Base-by-base conservation (phyloP, 2,113 vertebrate genomes). In the Petrocephalus microphthalmus region DNA sequence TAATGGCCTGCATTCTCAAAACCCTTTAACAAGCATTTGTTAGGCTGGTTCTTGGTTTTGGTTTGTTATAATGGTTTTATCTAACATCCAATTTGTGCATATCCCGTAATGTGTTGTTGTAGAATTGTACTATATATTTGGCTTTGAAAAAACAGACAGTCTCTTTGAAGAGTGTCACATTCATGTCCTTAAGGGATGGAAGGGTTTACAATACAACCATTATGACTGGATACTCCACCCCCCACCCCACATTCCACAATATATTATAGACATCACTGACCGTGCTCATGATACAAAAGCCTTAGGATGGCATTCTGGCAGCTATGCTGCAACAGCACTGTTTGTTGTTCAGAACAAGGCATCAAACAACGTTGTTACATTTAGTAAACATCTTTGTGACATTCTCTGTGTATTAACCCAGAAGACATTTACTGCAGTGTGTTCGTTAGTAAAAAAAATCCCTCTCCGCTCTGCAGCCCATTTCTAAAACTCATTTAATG, bases 401-500 rank as follows among this genome's bases (percentile, higher is more conserved):
- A 19, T 42, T 42, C 52, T 53, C 29, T 42, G 33, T 74, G 33
- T 42, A 74, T 74, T 74, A 74, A 74, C 17, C 71, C 71, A 74
- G 29, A 37, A 37, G 47, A 54, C 22, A 67, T 85, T 85, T 33
- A 25, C 51, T 49, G 81, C 45, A 20, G 47, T 11, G 25, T 29
- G 20, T 37, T 3, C 3, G 3, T 57, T 22, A 33, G 17, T 20
- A 51, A 22, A 64, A 64, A 25, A 11, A 29, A 29, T 29, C 60
- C 17, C 51, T 19, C 49, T 29, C n/a, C 17, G 49, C 2, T 22
- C 8, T 29, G 13, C 29, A 51, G 29, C 29, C 7, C 13, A 20
- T 37, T 22, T 86, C 54, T 86, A 42, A 56, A 86, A 45, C 29
- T 86, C n/a, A 33, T 56, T 13, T 57, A 86, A 56, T 82, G 87